These are phyloP conservation scores for Anarhynchus alexandrinus DNA, from an alignment of 2,113 vertebrate species.

Conservation along the genomic window DNA sequence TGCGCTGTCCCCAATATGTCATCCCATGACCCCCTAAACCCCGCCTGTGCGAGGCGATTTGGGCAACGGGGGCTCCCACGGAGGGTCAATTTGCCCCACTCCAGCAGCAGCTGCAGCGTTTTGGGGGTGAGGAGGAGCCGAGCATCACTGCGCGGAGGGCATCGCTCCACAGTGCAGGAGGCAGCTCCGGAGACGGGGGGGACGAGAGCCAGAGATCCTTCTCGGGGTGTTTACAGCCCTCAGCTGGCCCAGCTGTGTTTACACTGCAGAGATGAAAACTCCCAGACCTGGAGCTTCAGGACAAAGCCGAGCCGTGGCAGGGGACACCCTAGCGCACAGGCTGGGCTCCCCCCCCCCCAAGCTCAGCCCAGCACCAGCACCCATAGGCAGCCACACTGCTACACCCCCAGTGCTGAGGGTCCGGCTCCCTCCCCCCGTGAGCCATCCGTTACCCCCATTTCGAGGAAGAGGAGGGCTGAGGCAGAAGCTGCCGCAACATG, in stretches of 20 bases:
- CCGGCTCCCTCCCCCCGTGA: not conserved
- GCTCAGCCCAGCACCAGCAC: not conserved
- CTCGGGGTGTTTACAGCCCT: not conserved
- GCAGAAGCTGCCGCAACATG: not conserved
- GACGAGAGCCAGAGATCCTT: not conserved
- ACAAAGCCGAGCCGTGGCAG: not conserved
- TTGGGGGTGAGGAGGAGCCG: not conserved
- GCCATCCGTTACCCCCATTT: not conserved
- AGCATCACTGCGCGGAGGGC: not conserved
- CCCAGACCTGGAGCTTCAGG: not conserved
- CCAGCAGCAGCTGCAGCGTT: accelerated
- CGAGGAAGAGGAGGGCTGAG: not conserved
- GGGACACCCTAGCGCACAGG: not conserved
- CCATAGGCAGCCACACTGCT: not conserved
- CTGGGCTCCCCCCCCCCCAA: not conserved
- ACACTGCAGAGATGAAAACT: not conserved
- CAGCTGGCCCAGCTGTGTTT: conserved; percentile 55
- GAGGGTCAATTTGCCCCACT: not conserved
- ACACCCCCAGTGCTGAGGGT: too few species aligned
- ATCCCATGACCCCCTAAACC: not conserved
- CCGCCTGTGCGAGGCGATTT: accelerated
- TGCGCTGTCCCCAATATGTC: accelerated
- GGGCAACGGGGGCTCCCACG: accelerated
- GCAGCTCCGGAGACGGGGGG: not conserved
- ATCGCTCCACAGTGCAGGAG: not conserved